A percentile compares a stretch with the other conserved stretches of the same genome.
Conservation (phyloP, 2,888 invertebrate genomes). For the Microplitis deprimator region DNA sequence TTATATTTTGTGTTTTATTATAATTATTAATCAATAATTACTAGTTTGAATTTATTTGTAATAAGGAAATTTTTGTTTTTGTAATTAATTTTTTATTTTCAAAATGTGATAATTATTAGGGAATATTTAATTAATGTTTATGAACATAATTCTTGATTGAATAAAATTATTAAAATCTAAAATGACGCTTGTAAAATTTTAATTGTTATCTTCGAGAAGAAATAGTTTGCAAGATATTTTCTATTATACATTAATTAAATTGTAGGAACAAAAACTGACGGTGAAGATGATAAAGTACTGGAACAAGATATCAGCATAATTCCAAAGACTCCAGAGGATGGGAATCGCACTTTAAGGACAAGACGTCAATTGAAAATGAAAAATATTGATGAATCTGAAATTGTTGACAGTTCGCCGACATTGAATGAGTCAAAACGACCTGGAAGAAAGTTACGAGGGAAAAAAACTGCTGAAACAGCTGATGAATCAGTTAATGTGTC, state of each 20-base stretch:
- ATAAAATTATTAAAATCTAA: too few species aligned
- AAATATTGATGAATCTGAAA: constrained; percentile 38
- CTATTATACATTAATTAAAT: not conserved
- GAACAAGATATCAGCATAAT: constrained; percentile 39
- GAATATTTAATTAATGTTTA: too few species aligned
- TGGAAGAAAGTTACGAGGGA: constrained; percentile 34
- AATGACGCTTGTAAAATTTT: too few species aligned
- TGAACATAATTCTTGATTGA: too few species aligned
- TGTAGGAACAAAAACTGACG: constrained; percentile 49
- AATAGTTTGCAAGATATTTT: too few species aligned
- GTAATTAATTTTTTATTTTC: not conserved
- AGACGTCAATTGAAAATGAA: constrained; percentile 41
- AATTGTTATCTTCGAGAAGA: too few species aligned
- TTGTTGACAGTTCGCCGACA: constrained; percentile 32
- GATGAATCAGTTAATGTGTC: constrained; percentile 25
- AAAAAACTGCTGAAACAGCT: constrained; percentile 36
- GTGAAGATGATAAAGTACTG: constrained; percentile 39
- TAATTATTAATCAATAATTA: not conserved
- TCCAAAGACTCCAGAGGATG: constrained; percentile 38
- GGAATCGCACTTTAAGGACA: constrained; percentile 43
- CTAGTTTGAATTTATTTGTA: not conserved
- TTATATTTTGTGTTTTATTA: constrained; percentile 15
- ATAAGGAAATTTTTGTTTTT: not conserved
- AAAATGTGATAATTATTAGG: too few species aligned
- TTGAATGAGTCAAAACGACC: constrained; percentile 36